Evolutionary conservation across 2,797 vertebrate genomes (phyloP).

Genomic region (Clamator glandarius): DNA sequence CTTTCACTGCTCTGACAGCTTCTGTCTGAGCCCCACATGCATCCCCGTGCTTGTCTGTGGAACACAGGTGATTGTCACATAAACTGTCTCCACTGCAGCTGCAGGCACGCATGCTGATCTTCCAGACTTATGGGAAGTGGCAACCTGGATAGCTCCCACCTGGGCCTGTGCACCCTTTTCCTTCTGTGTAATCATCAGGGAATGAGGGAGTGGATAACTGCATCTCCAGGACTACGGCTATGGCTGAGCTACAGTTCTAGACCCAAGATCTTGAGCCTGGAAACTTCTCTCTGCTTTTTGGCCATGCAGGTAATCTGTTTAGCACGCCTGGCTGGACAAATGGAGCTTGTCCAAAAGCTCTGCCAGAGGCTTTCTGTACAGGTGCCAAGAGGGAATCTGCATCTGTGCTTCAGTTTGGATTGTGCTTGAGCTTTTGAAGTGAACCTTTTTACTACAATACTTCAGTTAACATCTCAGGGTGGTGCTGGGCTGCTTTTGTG

Average conservation of each 20-base stretch:
- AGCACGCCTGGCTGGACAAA: background rate
- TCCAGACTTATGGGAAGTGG: background rate
- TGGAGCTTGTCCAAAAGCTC: background rate
- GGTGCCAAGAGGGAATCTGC: background rate
- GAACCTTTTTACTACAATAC: background rate
- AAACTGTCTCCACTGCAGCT: background rate
- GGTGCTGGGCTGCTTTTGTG: background rate
- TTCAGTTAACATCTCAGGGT: background rate
- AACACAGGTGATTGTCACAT: rapidly evolving
- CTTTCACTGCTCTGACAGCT: background rate
- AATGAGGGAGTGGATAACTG: background rate
- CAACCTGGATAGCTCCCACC: background rate
- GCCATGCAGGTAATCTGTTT: background rate
- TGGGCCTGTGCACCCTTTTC: background rate
- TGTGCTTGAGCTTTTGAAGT: background rate
- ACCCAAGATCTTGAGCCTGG: background rate
- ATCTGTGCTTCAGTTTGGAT: background rate
- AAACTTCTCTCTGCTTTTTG: background rate
- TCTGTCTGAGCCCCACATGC: background rate
- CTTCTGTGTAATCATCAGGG: background rate
- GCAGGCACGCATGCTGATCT: background rate
- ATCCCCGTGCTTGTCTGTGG: background rate
- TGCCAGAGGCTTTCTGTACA: background rate
- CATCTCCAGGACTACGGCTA: background rate
- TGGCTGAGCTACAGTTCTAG: rapidly evolving